These are phyloP conservation scores for Lordiphosa clarofinis DNA, from an alignment of 1,140 invertebrate species.

Conservation along the genomic window DNA sequence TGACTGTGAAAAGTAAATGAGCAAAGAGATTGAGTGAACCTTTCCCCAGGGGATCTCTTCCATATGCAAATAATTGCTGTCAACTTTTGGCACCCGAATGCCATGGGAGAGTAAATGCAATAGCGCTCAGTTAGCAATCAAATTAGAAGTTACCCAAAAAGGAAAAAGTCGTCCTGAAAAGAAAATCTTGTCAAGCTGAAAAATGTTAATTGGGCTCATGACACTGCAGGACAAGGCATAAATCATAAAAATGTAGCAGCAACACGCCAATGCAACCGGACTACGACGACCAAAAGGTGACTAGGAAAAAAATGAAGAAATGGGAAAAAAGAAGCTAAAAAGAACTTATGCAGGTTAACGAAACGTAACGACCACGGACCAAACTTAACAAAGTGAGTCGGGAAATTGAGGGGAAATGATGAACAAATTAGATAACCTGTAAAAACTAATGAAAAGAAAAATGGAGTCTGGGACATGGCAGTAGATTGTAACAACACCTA, in stretches of 20 bases:
- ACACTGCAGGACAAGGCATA: slow-evolving; percentile 66
- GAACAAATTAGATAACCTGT: slow-evolving; percentile 29
- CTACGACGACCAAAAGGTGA: slow-evolving; percentile 18
- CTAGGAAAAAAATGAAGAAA: slow-evolving; percentile 19
- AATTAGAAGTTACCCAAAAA: slow-evolving; percentile 53
- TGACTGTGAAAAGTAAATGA: slow-evolving; percentile 57
- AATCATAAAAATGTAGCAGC: slow-evolving; percentile 68
- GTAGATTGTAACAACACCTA: background rate
- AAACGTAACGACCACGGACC: slow-evolving; percentile 65
- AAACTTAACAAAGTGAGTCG: slow-evolving; percentile 53
- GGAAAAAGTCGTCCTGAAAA: slow-evolving; percentile 22
- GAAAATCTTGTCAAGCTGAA: slow-evolving; percentile 32
- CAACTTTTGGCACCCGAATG: slow-evolving; percentile 54
- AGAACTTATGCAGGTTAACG: slow-evolving; percentile 46
- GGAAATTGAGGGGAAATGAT: slow-evolving; percentile 24
- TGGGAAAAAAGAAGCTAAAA: slow-evolving; percentile 10
- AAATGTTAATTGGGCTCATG: slow-evolving; percentile 76
- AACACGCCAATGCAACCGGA: slow-evolving; percentile 35
- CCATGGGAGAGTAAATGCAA: slow-evolving; percentile 39
- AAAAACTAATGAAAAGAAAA: background rate
- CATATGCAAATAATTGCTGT: slow-evolving; percentile 58
- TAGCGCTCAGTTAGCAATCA: slow-evolving; percentile 60
- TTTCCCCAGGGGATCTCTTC: slow-evolving; percentile 33
- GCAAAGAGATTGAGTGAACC: slow-evolving; percentile 32
- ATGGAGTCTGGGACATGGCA: too few relatives aligned